Conservation (phyloP, 2,113 vertebrate species). For the Capreolus pygargus region DNA sequence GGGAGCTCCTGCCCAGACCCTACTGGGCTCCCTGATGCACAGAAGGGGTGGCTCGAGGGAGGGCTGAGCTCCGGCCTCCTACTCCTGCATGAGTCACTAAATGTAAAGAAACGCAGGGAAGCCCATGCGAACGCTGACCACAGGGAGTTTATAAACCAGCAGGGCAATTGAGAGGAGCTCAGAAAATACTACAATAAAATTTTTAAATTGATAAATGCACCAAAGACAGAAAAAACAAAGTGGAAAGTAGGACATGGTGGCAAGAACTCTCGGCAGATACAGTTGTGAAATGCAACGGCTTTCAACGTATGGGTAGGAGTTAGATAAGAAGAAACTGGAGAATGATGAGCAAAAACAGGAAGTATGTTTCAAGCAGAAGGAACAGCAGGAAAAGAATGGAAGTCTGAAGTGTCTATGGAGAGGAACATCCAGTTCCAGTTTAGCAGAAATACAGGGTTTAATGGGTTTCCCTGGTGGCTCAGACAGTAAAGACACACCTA, state of each 20-base stretch:
- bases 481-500: not conserved
- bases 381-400: not conserved
- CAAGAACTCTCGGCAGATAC: not conserved
- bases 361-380: not conserved
- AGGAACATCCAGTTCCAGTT: not conserved
- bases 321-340: not conserved
- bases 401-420: not conserved
- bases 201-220: not conserved
- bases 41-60: not conserved
- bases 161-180: not conserved
- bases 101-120: not conserved
- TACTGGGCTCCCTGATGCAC: not conserved
- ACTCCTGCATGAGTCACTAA: not conserved
- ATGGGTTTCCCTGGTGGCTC: not conserved
- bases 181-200: not conserved
- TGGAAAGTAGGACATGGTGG: not conserved
- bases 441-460: not conserved
- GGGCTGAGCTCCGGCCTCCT: accelerated
- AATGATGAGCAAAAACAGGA: accelerated
- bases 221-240: not conserved
- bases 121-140: not conserved
- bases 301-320: not conserved
- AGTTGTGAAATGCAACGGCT: not conserved
- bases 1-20: not conserved
- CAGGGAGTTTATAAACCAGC: not conserved